A percentile compares a stretch with the other conserved stretches of the same genome.
Conservation (phyloP, 2,797 vertebrate species). For the Cossypha niveicapilla region DNA sequence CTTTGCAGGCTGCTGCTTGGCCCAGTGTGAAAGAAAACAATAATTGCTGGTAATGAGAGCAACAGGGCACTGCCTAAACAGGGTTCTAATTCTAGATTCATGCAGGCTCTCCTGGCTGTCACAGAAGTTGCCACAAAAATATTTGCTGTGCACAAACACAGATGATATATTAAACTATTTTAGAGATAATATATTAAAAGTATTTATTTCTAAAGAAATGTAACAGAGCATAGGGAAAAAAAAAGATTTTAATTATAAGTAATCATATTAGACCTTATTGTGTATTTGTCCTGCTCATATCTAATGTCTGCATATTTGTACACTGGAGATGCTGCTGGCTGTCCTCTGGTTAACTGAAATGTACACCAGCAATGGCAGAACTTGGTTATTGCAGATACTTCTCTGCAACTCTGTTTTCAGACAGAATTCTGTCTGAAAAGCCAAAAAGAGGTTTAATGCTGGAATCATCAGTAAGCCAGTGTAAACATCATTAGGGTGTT, state of each 20-base stretch:
- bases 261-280: not conserved
- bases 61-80: not conserved
- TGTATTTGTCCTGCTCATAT: not conserved
- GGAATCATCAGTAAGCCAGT: not conserved
- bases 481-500: not conserved
- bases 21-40: not conserved
- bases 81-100: not conserved
- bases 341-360: not conserved
- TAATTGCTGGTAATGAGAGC: not conserved
- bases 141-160: not conserved
- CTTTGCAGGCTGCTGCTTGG: not conserved
- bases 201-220: not conserved
- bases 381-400: not conserved
- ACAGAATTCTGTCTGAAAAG: not conserved
- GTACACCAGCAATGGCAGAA: not conserved
- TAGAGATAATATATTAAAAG: not conserved
- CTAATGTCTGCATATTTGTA: not conserved
- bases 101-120: not conserved
- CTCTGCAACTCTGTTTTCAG: not conserved
- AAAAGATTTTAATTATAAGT: not conserved
- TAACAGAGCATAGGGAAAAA: rapidly evolving
- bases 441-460: not conserved
- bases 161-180: not conserved
- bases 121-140: not conserved
- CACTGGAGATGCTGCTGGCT: not conserved